phyloP scores from a whole-genome alignment of 23 tunicate genomes.

The Clavelina lepadiformis region DNA sequence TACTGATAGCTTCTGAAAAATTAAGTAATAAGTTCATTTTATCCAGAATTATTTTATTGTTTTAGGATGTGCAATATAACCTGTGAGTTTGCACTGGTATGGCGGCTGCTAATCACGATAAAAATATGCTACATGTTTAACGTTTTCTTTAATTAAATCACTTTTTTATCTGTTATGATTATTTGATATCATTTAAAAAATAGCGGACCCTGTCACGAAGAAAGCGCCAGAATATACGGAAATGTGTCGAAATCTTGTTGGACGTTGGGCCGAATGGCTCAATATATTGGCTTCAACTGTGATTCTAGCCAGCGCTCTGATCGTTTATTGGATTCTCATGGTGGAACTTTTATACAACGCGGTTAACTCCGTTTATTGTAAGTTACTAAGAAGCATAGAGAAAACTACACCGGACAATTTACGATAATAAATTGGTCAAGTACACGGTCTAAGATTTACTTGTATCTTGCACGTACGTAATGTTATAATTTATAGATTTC shows the following conservation, averaged over 20 bases:
- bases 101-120: no score
- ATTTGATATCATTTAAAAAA: no score
- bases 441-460: no score
- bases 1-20: constrained; percentile 15
- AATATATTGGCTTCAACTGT: constrained; percentile 17
- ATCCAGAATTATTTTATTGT: neutral
- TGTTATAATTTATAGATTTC: neutral
- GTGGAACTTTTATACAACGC: constrained; percentile 34
- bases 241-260: constrained; percentile 25
- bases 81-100: no score
- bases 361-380: constrained; percentile 47
- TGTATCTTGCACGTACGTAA: neutral
- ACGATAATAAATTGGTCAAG: no score
- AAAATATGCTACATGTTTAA: no score
- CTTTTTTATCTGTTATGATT: no score
- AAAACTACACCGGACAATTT: no score
- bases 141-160: no score
- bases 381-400: neutral
- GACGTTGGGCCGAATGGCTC: constrained; percentile 26
- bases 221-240: constrained; percentile 32
- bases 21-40: constrained; percentile 4
- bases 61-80: no score
- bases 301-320: constrained; percentile 41
- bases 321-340: constrained; percentile 58
- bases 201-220: constrained; percentile 28